Conservation (phyloP, 2,888 invertebrate genomes). For the Steinernema scapterisci region DNA sequence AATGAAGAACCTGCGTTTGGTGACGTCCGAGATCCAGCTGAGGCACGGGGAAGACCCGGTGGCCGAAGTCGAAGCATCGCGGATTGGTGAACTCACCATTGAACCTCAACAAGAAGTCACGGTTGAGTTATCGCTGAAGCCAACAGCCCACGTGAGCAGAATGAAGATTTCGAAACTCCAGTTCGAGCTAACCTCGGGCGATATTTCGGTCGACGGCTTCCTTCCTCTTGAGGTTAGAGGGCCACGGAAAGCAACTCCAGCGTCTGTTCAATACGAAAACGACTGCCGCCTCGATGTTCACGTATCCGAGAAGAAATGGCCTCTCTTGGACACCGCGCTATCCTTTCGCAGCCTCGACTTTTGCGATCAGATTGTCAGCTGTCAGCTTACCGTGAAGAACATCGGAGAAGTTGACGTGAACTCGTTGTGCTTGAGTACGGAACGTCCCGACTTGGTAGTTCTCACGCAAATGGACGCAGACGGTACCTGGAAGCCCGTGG, state of each 20-base stretch:
- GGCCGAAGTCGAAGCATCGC: background rate
- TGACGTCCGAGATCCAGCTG: constrained; percentile 14
- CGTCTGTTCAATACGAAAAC: constrained; percentile 42
- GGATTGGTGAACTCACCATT: background rate
- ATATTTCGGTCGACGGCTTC: background rate
- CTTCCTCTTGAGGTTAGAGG: background rate
- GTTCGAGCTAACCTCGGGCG: background rate
- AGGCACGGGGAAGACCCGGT: background rate
- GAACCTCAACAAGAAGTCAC: background rate
- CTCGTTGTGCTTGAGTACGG: constrained; percentile 45
- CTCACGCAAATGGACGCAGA: constrained; percentile 15
- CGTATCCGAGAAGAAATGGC: constrained; percentile 50
- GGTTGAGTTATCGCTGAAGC: background rate
- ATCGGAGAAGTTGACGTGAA: constrained; percentile 48
- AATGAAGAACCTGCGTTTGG: constrained; percentile 47
- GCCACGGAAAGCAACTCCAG: background rate
- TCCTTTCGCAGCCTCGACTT: constrained; percentile 38
- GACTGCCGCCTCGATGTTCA: constrained; percentile 51
- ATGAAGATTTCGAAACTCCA: constrained; percentile 19
- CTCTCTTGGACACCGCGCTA: constrained; percentile 50
- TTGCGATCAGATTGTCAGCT: constrained; percentile 46
- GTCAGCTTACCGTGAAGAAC: constrained; percentile 44
- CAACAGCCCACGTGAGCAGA: background rate
- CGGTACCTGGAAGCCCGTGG: background rate
- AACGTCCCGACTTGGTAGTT: constrained; percentile 46